Evolutionary conservation across 1,140 invertebrate species (phyloP), one percentile per base, ranked within the genome.

Genomic region (Pseudomyrmex concolor): DNA sequence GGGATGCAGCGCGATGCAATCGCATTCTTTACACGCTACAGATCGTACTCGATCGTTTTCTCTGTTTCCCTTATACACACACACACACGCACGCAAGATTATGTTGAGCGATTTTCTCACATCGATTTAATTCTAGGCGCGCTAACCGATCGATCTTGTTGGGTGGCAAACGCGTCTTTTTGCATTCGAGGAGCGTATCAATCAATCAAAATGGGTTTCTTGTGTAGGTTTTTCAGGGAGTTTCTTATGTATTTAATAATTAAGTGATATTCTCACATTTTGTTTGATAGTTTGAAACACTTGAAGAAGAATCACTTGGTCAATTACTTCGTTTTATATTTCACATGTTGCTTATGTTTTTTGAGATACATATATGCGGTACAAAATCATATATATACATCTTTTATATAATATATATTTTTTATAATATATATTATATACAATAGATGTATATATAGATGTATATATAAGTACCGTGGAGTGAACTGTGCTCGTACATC

Each of bases 1-100:
- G 50, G 50, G 76, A 64, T 17, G 48, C 63, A n/a, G 63, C 25
- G 73, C 74, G 51, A 84, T 76, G 70, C 74, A 82, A 50, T 57
- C 64, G 60, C 63, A 86, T 59, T 57, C 68, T 66, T 82, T 50
- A 74, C 43, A 25, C 22, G 4, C 34, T 34, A 34, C 34, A 34
- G 34, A 34, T 34, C 34, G 34, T 54, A 54, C 34, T 13, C 9
- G 2, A 70, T 34, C 45, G 66, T 50, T 4, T 0, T 22, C 34
- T 17, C 17, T 34, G 25, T 25, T 25, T 25, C 25, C 4, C 25
- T 25, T 25, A 7, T 1, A 34, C 34, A 34, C 34, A 7, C 5
- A 34, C 34, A 34, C 34, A 34, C 5, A 34, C 0, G 5, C 34
- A 34, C 5, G 7, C 0, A 0, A 34, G 34, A 7, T 7, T 7